phyloP scores from a whole-genome alignment of 2,113 vertebrate species.

The Odocoileus hemionus region DNA sequence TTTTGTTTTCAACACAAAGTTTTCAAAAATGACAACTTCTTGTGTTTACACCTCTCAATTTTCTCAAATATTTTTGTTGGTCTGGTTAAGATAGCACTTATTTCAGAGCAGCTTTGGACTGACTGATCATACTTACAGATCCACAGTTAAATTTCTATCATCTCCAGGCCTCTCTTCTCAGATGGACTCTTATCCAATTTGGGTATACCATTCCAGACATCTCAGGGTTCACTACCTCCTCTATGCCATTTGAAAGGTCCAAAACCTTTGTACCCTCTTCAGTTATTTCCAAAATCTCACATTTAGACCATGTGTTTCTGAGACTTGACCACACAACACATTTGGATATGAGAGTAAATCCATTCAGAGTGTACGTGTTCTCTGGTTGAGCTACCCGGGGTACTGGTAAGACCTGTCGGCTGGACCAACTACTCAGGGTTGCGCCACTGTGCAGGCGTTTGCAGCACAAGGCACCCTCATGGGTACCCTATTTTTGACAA shows the following conservation, averaged over 20 bases:
- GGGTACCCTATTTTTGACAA: not conserved
- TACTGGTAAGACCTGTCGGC: not conserved
- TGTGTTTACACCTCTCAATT: not conserved
- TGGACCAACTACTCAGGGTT: not conserved
- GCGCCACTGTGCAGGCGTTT: rapidly evolving
- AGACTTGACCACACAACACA: slow-evolving; percentile 81
- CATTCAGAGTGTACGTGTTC: slow-evolving; percentile 66
- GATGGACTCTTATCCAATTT: slow-evolving; percentile 24
- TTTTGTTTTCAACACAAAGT: not conserved
- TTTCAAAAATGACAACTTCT: not conserved
- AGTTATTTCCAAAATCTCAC: slow-evolving; percentile 80
- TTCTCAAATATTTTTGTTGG: not conserved
- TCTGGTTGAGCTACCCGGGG: slow-evolving; percentile 37
- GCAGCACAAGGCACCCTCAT: not conserved
- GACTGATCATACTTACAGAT: not conserved
- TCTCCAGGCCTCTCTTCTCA: slow-evolving; percentile 61
- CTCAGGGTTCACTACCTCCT: slow-evolving; percentile 78
- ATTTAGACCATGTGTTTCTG: slow-evolving; percentile 79
- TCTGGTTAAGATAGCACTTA: not conserved
- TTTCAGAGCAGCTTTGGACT: slow-evolving; percentile 8
- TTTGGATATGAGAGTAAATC: slow-evolving; percentile 78
- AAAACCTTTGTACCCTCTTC: slow-evolving; percentile 80
- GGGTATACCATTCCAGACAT: slow-evolving; percentile 79
- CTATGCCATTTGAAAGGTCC: slow-evolving; percentile 75
- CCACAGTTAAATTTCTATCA: slow-evolving; percentile 29